Base-by-base conservation (phyloP, 2,888 invertebrate species). In the Entomobrya multifasciata region DNA sequence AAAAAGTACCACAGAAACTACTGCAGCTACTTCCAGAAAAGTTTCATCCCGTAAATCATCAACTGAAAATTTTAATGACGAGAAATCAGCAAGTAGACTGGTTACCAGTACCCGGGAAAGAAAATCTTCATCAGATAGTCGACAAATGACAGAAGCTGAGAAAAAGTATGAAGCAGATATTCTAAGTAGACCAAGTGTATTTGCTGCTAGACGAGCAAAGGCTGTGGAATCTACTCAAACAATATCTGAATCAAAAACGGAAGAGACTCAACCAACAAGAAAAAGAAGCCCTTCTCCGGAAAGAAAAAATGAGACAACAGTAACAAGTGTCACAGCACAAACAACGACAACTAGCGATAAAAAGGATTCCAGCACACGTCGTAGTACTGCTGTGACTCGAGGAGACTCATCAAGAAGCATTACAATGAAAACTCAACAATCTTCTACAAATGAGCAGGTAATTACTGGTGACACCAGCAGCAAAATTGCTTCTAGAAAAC, bases 91-190 rank as follows among this genome's bases (percentile, higher is more conserved):
- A 11, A 20, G 55, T 13, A 70, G 13, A 4, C 62, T 52, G 22
- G 2, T 47, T 10, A 52, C 65, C 1, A 22, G 65, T 62, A 11
- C n/a, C 13, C 44, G 36, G 13, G 55, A 81, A 47, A 74, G 60
- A 41, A 74, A 74, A n/a, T 3, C 52, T n/a, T n/a, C n/a, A 1
- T 74, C 57, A 20, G 10, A 27, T 15, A 78, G 22, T 27, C 70
- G 47, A 20, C 41, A 13, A 17, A 52, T 79, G 74, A 86, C 79
- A 4, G 86, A 86, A 55, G 87, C 87, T n/a, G n/a, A n/a, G 13
- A 77, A 90, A 76, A 90, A 90, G 78, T 91, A 91, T 72, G 91
- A 90, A 57, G 88, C 89, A 0, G 91, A 91, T 77, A 91, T 91
- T 79, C 79, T 91, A 47, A 88, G 88, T 67, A 82, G 91, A 36